Conservation (phyloP, 2,113 vertebrate species). For the Sinocyclocheilus anophthalmus region DNA sequence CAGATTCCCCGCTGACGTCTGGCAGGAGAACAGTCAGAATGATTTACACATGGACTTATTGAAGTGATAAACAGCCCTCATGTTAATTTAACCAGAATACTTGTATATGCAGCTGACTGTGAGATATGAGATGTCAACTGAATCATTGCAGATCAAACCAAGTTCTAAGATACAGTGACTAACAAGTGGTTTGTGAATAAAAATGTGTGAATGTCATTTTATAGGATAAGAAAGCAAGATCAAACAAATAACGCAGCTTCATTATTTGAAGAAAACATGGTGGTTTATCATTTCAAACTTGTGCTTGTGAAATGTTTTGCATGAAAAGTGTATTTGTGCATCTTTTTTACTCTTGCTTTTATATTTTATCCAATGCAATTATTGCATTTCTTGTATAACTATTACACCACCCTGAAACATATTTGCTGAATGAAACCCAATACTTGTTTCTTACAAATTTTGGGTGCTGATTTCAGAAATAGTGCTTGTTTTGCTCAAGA, state of each 20-base stretch:
- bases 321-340: not conserved
- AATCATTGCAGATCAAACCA: not conserved
- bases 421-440: too few species aligned
- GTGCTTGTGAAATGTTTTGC: not conserved
- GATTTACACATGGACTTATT: conserved; percentile 27
- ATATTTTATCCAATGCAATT: not conserved
- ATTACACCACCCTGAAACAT: too few species aligned
- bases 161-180: not conserved
- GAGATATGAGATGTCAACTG: not conserved
- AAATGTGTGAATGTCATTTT: not conserved
- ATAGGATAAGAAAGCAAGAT: not conserved
- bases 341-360: not conserved
- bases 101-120: conserved; percentile 1
- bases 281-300: not conserved
- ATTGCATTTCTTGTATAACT: not conserved
- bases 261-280: not conserved
- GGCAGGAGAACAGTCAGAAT: not conserved
- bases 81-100: conserved; percentile 37
- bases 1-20: not conserved
- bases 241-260: not conserved
- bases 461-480: too few species aligned
- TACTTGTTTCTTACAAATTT: too few species aligned
- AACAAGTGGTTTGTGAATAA: not conserved
- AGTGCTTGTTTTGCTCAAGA: too few species aligned
- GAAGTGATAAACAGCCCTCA: conserved; percentile 33